phyloP scores from a whole-genome alignment of 23 tunicate genomes.

The Trididemnum clinides region DNA sequence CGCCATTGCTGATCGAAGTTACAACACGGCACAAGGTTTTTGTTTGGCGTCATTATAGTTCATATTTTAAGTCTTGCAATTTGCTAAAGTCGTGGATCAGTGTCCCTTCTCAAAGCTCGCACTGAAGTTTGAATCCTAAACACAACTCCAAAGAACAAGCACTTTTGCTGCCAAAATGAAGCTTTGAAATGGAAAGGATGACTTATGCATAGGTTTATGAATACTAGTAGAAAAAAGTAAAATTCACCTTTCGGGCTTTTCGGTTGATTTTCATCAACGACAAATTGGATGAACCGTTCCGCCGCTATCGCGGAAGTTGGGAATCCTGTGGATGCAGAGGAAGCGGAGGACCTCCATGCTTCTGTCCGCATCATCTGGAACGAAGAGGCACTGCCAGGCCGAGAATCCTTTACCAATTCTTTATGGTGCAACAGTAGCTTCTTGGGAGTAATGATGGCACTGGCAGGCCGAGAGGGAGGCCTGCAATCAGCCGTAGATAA shows the following conservation, averaged over 20 bases:
- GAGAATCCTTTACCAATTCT: slow-evolving; percentile 12
- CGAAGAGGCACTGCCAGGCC: slow-evolving; percentile 86
- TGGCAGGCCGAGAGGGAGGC: slow-evolving; percentile 49
- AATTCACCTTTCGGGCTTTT: background rate
- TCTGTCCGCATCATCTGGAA: slow-evolving; percentile 86
- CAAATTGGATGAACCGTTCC: background rate
- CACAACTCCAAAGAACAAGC: too few species aligned
- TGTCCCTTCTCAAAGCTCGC: too few species aligned
- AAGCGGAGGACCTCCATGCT: slow-evolving; percentile 92
- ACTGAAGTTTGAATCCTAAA: too few species aligned
- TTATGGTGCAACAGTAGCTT: slow-evolving; percentile 27
- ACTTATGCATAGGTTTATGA: too few species aligned
- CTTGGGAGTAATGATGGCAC: slow-evolving; percentile 51
- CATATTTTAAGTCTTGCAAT: too few species aligned
- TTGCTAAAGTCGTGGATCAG: too few species aligned
- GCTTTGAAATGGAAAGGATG: too few species aligned
- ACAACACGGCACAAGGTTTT: too few species aligned
- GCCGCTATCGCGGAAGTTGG: background rate
- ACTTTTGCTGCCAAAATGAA: too few species aligned
- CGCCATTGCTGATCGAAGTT: too few species aligned
- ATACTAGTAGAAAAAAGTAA: too few species aligned
- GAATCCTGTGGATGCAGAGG: slow-evolving; percentile 41
- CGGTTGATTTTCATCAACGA: background rate
- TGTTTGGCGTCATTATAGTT: too few species aligned
- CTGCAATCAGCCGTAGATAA: background rate